Percentiles rank a stretch among this genome's conserved stretches.
These are phyloP conservation scores for Aplysina aerophoba DNA, from an alignment of 37 sponge, comb jelly and placozoan species.

Conservation along the genomic window DNA sequence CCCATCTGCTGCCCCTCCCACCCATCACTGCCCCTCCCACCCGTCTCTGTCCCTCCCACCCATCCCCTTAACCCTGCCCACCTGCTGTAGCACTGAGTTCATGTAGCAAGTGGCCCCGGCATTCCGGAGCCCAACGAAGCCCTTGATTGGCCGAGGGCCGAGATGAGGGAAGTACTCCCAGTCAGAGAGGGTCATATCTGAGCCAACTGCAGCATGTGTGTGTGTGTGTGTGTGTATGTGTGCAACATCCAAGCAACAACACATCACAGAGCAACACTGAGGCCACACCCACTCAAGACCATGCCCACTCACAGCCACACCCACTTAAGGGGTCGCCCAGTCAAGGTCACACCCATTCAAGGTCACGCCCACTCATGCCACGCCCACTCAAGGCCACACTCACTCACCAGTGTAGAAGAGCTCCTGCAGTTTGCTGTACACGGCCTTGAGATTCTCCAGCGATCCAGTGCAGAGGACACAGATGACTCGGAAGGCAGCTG, in stretches of 20 bases:
- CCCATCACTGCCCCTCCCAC: too few relatives aligned
- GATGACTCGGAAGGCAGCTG: constrained; percentile 82
- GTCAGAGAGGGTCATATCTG: constrained; percentile 55
- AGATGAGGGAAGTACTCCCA: constrained; percentile 94
- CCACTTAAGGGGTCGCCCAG: too few relatives aligned
- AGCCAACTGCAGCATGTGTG: constrained; percentile 25
- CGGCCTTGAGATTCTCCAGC: constrained; percentile 57
- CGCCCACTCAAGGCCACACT: neutral
- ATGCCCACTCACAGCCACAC: too few relatives aligned
- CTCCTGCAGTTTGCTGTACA: constrained; percentile 52
- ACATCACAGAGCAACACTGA: too few relatives aligned
- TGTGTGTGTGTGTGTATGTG: too few relatives aligned
- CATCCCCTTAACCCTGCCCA: neutral
- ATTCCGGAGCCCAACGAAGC: constrained; percentile 98
- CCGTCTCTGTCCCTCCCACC: too few relatives aligned
- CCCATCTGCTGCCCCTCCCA: too few relatives aligned
- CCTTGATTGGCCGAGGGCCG: constrained; percentile 80
- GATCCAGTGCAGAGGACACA: constrained; percentile 81
- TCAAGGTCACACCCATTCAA: too few relatives aligned
- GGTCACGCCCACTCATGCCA: too few relatives aligned
- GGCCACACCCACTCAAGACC: too few relatives aligned
- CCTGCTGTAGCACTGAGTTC: constrained; percentile 96
- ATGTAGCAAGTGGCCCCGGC: constrained; percentile 99
- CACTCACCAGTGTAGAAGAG: constrained; percentile 79
- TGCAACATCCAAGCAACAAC: too few relatives aligned